A percentile compares a stretch with the other conserved stretches of the same genome.
Conservation (phyloP, 2,797 vertebrate species). For the Scarus forsteni region DNA sequence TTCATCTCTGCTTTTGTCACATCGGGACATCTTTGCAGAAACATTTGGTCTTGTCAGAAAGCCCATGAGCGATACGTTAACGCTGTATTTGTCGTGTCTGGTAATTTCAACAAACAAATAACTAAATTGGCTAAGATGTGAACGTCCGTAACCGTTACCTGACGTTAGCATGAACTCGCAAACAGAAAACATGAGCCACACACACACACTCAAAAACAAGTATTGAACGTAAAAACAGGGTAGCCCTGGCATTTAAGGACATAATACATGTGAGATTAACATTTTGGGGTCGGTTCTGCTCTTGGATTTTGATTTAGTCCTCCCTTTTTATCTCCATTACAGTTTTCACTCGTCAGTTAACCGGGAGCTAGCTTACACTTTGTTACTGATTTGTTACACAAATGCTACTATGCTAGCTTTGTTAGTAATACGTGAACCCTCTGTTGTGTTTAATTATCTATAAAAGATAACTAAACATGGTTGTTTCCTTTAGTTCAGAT, state of each 20-base stretch:
- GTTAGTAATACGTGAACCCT: not conserved
- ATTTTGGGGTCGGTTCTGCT: no score
- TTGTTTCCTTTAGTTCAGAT: not conserved
- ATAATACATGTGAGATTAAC: no score
- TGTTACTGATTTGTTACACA: not conserved
- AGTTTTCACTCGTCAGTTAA: not conserved
- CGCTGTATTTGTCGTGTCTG: no score
- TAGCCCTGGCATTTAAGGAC: no score
- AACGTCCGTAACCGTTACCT: constrained; percentile 20
- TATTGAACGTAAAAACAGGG: no score
- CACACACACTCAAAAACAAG: no score
- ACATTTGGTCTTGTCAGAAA: not conserved
- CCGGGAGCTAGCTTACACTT: not conserved
- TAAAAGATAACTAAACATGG: no score
- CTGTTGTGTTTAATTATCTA: not conserved
- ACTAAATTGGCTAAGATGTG: not conserved
- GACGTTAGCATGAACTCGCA: constrained; percentile 14
- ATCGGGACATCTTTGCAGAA: not conserved
- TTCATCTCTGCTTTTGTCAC: constrained; percentile 11
- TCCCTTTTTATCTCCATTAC: not conserved
- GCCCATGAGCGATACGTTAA: no score
- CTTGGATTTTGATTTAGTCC: not conserved
- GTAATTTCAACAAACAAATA: no score
- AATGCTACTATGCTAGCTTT: constrained; percentile 1
- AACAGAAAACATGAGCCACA: not conserved